Conservation (phyloP, 2,888 invertebrate species). For the Eupithecia abbreviata region DNA sequence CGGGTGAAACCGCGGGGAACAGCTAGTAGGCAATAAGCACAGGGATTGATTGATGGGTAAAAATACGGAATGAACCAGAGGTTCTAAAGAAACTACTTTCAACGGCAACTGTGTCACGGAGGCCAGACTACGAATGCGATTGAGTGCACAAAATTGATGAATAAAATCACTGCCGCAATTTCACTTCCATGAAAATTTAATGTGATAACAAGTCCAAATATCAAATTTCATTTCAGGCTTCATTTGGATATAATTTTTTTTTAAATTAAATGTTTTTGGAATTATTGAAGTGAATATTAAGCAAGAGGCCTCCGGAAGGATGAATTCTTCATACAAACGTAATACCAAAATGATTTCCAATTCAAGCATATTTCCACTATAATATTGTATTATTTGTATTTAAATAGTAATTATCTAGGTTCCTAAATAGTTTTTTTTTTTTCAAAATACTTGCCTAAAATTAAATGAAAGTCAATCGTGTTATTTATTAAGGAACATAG, state of each 20-base stretch:
- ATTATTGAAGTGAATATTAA: not conserved
- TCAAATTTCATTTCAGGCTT: not conserved
- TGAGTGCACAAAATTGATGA: slow-evolving; percentile 44
- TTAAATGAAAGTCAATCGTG: no score
- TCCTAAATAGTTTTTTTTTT: no score
- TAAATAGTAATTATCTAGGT: no score
- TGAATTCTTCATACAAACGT: no score
- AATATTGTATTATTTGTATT: no score
- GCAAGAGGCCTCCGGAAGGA: no score
- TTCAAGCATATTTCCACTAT: no score
- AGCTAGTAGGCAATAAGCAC: not conserved
- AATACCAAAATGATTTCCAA: no score
- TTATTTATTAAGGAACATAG: no score
- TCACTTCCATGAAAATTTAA: not conserved
- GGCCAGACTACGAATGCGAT: slow-evolving; percentile 30
- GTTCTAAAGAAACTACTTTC: slow-evolving; percentile 40
- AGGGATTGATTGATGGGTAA: not conserved
- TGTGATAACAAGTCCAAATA: not conserved
- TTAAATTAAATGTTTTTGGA: not conserved
- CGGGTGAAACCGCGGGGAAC: no score
- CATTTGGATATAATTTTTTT: not conserved
- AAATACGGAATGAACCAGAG: slow-evolving; percentile 7
- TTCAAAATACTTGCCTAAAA: no score
- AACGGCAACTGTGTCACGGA: slow-evolving; percentile 45
- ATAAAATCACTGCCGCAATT: slow-evolving; percentile 44